These are phyloP conservation scores for Propithecus perrieri DNA, from an alignment of 2,797 vertebrate species.

Conservation along the genomic window DNA sequence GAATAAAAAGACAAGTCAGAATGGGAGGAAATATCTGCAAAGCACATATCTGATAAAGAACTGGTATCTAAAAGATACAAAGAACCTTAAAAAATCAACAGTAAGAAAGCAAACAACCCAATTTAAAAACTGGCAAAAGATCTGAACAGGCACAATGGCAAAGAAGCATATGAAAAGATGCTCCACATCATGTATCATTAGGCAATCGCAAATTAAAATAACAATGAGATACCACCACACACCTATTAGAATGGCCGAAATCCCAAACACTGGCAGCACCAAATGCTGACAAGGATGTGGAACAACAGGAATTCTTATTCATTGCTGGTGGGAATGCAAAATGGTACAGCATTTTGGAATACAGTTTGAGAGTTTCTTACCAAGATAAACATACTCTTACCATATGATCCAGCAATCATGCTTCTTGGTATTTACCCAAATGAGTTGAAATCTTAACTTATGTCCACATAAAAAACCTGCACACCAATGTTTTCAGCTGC, in stretches of 20 bases:
- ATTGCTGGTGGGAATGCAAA: not conserved
- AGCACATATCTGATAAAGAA: not conserved
- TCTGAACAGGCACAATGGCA: not conserved
- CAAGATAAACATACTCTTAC: constrained; percentile 40
- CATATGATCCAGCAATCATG: not conserved
- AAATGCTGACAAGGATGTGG: not conserved
- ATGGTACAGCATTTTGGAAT: not conserved
- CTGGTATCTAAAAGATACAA: not conserved
- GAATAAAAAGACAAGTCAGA: not conserved
- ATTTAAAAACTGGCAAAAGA: constrained; percentile 25
- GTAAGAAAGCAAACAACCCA: not conserved
- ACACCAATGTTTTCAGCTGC: not conserved
- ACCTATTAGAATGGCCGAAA: not conserved
- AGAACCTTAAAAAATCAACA: not conserved
- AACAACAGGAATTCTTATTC: constrained; percentile 4
- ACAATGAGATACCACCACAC: not conserved
- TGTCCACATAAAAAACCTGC: not conserved
- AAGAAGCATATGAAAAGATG: constrained; percentile 37
- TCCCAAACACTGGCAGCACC: not conserved
- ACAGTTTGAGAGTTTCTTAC: not conserved
- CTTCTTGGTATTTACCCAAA: constrained; percentile 10
- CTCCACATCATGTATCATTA: not conserved
- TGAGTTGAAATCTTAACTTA: not conserved
- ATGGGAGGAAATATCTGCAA: not conserved
- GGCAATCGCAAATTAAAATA: constrained; percentile 1